Percentiles rank a stretch among this genome's conserved stretches.
phyloP scores from a whole-genome alignment of 2,888 invertebrate species.

The Drosophila yooni region DNA sequence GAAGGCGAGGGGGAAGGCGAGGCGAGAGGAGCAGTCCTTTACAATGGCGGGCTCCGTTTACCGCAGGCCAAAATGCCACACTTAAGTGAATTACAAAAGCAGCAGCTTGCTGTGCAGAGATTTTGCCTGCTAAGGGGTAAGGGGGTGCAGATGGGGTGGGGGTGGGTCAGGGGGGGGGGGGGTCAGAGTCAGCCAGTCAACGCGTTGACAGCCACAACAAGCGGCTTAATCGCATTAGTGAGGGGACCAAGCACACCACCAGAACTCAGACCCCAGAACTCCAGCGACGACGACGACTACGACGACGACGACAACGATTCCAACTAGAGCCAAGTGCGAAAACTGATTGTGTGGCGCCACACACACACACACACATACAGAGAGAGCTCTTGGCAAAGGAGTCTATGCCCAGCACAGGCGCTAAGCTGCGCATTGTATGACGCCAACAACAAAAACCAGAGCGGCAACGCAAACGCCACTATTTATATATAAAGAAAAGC shows the following conservation, averaged over 20 bases:
- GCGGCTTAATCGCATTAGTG: constrained; percentile 83
- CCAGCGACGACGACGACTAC: constrained; percentile 16
- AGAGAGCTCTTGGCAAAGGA: constrained; percentile 5
- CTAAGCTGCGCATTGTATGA: constrained; percentile 73
- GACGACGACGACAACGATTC: constrained; percentile 23
- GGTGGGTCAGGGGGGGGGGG: not conserved
- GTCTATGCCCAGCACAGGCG: constrained; percentile 43
- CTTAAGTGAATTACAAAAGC: constrained; percentile 82
- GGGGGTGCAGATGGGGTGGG: not conserved
- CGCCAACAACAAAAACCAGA: constrained; percentile 32
- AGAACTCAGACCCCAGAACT: constrained; percentile 19
- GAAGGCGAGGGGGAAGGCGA: not conserved
- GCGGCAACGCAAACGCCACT: constrained; percentile 54
- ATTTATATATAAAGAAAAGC: constrained; percentile 77
- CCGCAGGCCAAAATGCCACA: constrained; percentile 81
- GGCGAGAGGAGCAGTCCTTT: constrained; percentile 7
- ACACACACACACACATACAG: not conserved
- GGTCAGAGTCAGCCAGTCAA: constrained; percentile 67
- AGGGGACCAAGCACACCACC: constrained; percentile 34
- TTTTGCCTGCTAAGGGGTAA: not conserved
- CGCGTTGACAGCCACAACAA: constrained; percentile 83
- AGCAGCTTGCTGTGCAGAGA: constrained; percentile 51
- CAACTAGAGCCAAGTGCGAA: constrained; percentile 67
- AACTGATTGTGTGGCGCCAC: constrained; percentile 74
- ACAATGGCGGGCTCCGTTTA: constrained; percentile 70